phyloP scores from a whole-genome alignment of 1,140 invertebrate species.

The Watersipora subatra region DNA sequence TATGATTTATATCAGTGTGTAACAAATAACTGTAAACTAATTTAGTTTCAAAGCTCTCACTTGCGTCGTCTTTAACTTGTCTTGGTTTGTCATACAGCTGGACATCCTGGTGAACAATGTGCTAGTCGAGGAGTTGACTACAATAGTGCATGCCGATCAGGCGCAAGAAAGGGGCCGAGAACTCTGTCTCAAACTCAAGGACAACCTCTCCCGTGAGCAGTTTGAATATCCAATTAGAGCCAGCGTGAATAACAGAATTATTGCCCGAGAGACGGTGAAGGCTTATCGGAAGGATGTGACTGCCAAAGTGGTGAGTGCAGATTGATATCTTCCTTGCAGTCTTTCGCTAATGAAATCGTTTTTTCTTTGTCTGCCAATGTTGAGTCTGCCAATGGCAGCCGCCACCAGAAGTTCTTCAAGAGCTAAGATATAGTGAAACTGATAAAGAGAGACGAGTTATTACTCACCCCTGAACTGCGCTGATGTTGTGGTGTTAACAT shows the following conservation, averaged over 20 bases:
- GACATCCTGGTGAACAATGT: slow-evolving; percentile 66
- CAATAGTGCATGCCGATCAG: slow-evolving; percentile 60
- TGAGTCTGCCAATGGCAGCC: neutral
- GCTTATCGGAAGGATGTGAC: slow-evolving; percentile 81
- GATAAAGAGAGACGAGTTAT: neutral
- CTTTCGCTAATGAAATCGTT: neutral
- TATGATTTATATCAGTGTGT: too few relatives aligned
- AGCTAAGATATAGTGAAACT: neutral
- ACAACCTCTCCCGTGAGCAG: slow-evolving; percentile 77
- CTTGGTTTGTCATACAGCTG: slow-evolving; percentile 54
- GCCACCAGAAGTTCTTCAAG: slow-evolving; percentile 16
- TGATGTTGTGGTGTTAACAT: neutral
- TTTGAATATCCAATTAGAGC: slow-evolving; percentile 77
- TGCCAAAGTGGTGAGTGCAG: slow-evolving; percentile 65
- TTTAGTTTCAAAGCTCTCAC: too few relatives aligned
- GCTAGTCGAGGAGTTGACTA: slow-evolving; percentile 70
- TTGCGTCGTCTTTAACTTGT: too few relatives aligned
- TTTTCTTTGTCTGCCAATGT: neutral
- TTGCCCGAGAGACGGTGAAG: slow-evolving; percentile 74
- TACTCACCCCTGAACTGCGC: neutral
- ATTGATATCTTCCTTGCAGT: neutral
- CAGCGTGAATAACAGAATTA: slow-evolving; percentile 59
- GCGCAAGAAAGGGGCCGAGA: slow-evolving; percentile 53
- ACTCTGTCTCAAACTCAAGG: slow-evolving; percentile 64
- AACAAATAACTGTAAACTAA: too few relatives aligned